Conservation (phyloP, 1,140 invertebrate genomes). For the Bombus turneri region DNA sequence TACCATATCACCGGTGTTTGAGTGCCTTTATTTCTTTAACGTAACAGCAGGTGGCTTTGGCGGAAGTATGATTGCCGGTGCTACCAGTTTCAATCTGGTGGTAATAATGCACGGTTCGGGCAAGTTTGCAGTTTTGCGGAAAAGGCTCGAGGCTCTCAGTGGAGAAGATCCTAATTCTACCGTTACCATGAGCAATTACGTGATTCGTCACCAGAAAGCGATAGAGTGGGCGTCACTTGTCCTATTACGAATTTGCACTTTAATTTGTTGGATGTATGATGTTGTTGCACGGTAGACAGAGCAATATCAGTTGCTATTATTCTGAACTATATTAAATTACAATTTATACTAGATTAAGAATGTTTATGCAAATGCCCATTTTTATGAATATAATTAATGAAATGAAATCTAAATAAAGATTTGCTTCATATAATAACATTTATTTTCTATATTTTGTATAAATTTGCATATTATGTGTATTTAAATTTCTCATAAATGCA, state of each 20-base stretch:
- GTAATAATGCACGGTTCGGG: constrained; percentile 69
- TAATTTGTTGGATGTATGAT: neutral
- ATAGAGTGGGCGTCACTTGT: constrained; percentile 59
- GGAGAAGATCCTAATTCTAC: constrained; percentile 31
- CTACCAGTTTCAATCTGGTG: constrained; percentile 67
- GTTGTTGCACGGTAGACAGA: neutral
- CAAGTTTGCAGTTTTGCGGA: constrained; percentile 67
- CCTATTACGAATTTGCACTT: neutral
- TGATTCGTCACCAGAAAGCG: constrained; percentile 69
- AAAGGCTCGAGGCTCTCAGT: constrained; percentile 54
- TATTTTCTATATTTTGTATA: neutral
- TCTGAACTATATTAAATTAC: too few species aligned
- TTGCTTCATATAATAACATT: neutral
- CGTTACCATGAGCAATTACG: constrained; percentile 30
- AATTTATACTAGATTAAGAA: too few species aligned
- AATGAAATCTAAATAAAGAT: too few species aligned
- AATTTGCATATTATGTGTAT: neutral
- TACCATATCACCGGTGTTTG: constrained; percentile 57
- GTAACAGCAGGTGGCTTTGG: constrained; percentile 45
- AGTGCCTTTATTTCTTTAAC: constrained; percentile 56
- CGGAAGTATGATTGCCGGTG: constrained; percentile 58
- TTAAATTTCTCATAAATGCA: neutral
- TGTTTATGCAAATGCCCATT: too few species aligned
- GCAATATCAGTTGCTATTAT: too few species aligned
- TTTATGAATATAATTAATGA: too few species aligned